These are phyloP conservation scores for Hydropsyche betteni DNA, from an alignment of 2,888 invertebrate species.

Conservation along the genomic window DNA sequence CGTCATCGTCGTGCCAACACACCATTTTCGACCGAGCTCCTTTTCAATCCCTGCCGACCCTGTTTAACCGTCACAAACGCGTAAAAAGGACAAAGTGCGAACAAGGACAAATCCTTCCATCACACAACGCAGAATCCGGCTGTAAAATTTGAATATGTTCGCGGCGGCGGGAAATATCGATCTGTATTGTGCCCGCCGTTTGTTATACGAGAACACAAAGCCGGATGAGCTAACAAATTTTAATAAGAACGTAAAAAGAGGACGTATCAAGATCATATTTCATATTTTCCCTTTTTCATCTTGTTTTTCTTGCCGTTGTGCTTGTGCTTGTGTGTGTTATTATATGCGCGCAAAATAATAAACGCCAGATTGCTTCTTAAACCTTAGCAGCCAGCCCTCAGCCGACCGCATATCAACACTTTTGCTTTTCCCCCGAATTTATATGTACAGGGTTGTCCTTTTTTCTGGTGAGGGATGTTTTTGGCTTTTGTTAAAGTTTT, in stretches of 20 bases:
- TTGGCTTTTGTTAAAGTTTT: no score
- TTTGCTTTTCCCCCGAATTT: not conserved
- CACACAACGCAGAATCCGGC: not conserved
- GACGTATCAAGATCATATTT: conserved; percentile 33
- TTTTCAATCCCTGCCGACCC: no score
- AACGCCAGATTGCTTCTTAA: conserved; percentile 45
- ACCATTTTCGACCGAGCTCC: no score
- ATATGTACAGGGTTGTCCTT: no score
- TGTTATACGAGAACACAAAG: conserved; percentile 25
- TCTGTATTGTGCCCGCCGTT: conserved; percentile 3
- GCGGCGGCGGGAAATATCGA: not conserved
- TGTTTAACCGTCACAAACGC: not conserved
- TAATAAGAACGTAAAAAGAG: conserved; percentile 33
- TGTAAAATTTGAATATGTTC: conserved; percentile 17
- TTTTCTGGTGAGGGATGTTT: no score
- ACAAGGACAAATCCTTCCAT: not conserved
- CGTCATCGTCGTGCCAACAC: no score
- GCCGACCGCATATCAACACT: conserved; percentile 1
- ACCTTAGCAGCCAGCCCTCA: conserved; percentile 26
- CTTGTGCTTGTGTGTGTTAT: not conserved
- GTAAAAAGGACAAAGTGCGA: not conserved
- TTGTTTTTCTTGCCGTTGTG: not conserved
- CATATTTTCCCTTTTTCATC: conserved; percentile 28
- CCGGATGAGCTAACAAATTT: conserved; percentile 32
- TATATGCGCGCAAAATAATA: conserved; percentile 37